Conservation (phyloP, 64 coral and sea anemone genomes). For the Porites australiensis region DNA sequence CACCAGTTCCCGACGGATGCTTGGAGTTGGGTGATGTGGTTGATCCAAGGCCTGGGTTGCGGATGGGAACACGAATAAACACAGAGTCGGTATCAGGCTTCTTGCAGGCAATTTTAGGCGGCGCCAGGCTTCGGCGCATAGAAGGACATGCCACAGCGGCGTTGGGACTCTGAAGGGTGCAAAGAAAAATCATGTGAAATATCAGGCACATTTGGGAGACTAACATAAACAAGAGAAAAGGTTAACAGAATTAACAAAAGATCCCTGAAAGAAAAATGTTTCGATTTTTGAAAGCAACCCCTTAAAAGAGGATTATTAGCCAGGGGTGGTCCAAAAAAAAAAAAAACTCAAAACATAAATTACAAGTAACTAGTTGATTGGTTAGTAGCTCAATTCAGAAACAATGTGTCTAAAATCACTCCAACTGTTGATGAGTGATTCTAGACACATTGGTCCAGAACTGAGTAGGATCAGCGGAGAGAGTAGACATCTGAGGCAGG, state of each 20-base stretch:
- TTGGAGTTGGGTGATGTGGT: neutral
- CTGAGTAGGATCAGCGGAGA: too few species aligned
- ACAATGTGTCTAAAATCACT: too few species aligned
- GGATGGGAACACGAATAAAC: slow-evolving; percentile 21
- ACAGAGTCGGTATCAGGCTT: slow-evolving; percentile 69
- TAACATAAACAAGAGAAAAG: neutral
- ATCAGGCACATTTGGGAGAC: too few species aligned
- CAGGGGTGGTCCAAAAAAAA: neutral
- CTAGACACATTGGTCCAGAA: too few species aligned
- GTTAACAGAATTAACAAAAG: neutral
- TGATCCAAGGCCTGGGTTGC: slow-evolving; percentile 17
- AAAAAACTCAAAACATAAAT: too few species aligned
- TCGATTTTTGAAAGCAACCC: too few species aligned
- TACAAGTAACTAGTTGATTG: too few species aligned
- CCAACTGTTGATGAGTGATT: too few species aligned
- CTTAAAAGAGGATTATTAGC: neutral
- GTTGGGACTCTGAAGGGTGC: slow-evolving; percentile 38
- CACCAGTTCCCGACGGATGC: neutral
- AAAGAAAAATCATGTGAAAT: neutral
- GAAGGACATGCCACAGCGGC: slow-evolving; percentile 55
- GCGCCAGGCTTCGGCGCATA: slow-evolving; percentile 23
- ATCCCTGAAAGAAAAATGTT: neutral
- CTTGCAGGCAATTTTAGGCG: slow-evolving; percentile 55
- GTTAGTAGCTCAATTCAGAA: too few species aligned
- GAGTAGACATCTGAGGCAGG: too few species aligned